Base-by-base conservation (phyloP, 2,888 invertebrate species). In the Temnothorax unifasciatus region DNA sequence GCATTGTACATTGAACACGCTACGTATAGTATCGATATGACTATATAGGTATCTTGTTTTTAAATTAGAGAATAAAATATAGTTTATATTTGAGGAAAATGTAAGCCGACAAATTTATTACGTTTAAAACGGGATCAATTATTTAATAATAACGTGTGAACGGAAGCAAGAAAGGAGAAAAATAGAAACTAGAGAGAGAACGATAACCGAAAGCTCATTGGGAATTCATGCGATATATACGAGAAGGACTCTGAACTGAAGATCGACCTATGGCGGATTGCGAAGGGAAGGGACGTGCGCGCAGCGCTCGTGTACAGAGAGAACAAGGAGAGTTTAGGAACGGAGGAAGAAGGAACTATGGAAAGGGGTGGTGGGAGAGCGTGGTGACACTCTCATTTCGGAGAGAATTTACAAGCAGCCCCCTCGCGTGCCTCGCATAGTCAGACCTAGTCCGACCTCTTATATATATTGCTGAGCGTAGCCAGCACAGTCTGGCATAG, bases 321-420 rank as follows among this genome's bases (percentile, higher is more conserved):
- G 76, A 69, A 87, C 87, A 85, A 88, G 87, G 88, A 88, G 71
- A 84, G 84, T 85, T 75, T 73, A 75, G 71, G 82, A 85, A 69
- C 64, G 64, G 71, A 85, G 81, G 85, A 85, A 77, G 85, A 69
- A 69, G 84, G 63, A 83, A 74, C 79, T 90, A 86, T 59, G 82
- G 84, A 74, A 84, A 68, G 64, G 85, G 74, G 74, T 76, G 69
- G 52, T 74, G 84, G 75, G 82, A 64, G 83, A 73, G 88, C 91
- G 90, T 92, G 93, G 94, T 93, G 93, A 94, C 94, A 94, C 94
- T 94, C 94, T 94, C 94, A 94, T 94, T 95, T 94, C 92, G 93
- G 93, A 89, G 92, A 94, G 92, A 95, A 95, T 95, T 94, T 95
- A 94, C 94, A 94, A 94, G 93, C 94, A 90, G 91, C 92, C 92